Evolutionary conservation across 2,113 vertebrate species (phyloP).

Genomic region (Petroica traversi): DNA sequence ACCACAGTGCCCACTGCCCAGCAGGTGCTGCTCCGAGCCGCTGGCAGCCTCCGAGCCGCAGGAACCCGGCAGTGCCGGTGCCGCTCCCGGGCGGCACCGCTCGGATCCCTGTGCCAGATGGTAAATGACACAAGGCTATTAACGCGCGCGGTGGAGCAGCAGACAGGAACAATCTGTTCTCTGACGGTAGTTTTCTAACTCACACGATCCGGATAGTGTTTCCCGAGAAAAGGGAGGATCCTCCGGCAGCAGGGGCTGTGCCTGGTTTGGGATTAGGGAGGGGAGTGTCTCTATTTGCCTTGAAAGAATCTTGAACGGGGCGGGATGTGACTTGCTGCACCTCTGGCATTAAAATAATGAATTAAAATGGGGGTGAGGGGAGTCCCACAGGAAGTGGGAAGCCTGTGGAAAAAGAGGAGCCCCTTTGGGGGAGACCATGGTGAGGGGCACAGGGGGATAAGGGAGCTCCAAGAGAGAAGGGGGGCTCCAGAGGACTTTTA

Average conservation of each 20-base stretch:
- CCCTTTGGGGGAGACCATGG: accelerated
- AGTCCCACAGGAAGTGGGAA: neutral
- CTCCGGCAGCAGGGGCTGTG: neutral
- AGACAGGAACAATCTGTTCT: neutral
- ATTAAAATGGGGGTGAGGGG: neutral
- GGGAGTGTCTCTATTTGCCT: neutral
- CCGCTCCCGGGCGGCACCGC: neutral
- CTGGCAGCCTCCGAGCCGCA: neutral
- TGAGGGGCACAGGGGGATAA: no score
- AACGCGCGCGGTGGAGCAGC: neutral
- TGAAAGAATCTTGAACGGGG: neutral
- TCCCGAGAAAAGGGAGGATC: neutral
- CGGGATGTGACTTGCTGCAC: no score
- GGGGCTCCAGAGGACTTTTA: no score
- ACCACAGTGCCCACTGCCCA: neutral
- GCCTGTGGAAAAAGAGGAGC: neutral
- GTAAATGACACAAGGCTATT: neutral
- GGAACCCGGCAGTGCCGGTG: neutral
- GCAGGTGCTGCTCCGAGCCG: neutral
- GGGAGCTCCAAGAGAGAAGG: neutral
- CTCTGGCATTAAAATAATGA: neutral
- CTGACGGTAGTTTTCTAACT: neutral
- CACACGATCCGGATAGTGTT: neutral
- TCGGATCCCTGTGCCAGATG: neutral
- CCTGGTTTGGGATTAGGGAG: neutral